A percentile compares a stretch with the other conserved stretches of the same genome.
Evolutionary conservation across 2,888 invertebrate species (phyloP).

Genomic region (Copidosoma aretas): DNA sequence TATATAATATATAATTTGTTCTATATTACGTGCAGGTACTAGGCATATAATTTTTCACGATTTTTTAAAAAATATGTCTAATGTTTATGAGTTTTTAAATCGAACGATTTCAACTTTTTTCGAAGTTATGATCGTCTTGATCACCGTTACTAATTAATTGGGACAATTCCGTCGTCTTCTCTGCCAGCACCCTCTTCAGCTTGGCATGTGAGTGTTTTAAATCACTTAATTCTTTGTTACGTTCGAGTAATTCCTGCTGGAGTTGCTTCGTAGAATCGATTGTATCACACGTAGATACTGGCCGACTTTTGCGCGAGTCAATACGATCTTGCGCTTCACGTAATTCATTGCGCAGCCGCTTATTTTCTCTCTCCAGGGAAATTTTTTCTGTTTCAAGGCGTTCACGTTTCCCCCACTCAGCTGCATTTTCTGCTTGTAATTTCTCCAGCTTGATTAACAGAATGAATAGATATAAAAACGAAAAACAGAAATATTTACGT

Average conservation of each 20-base stretch:
- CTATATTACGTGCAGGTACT: constrained; percentile 32
- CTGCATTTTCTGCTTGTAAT: constrained; percentile 89
- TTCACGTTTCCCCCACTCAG: constrained; percentile 92
- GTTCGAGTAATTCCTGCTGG: constrained; percentile 73
- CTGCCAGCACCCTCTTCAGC: constrained; percentile 74
- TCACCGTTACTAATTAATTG: constrained; percentile 65
- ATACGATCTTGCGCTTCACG: constrained; percentile 75
- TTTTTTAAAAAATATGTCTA: constrained; percentile 19
- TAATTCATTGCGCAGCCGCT: constrained; percentile 76
- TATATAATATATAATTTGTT: constrained; percentile 19
- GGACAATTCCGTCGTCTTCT: constrained; percentile 78
- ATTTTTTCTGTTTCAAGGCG: constrained; percentile 89
- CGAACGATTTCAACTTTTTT: not conserved
- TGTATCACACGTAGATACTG: constrained; percentile 70
- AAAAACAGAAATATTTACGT: constrained; percentile 5
- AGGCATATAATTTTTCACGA: constrained; percentile 27
- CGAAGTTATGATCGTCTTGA: constrained; percentile 24
- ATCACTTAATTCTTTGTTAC: constrained; percentile 76
- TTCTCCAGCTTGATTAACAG: constrained; percentile 70
- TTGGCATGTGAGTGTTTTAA: constrained; percentile 76
- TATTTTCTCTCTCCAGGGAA: constrained; percentile 86
- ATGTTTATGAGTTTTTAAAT: constrained; percentile 5
- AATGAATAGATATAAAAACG: constrained; percentile 7
- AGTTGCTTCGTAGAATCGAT: constrained; percentile 62
- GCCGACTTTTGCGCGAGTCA: constrained; percentile 70